These are phyloP conservation scores for Pterocles gutturalis DNA, from an alignment of 2,113 vertebrate species.

Conservation along the genomic window DNA sequence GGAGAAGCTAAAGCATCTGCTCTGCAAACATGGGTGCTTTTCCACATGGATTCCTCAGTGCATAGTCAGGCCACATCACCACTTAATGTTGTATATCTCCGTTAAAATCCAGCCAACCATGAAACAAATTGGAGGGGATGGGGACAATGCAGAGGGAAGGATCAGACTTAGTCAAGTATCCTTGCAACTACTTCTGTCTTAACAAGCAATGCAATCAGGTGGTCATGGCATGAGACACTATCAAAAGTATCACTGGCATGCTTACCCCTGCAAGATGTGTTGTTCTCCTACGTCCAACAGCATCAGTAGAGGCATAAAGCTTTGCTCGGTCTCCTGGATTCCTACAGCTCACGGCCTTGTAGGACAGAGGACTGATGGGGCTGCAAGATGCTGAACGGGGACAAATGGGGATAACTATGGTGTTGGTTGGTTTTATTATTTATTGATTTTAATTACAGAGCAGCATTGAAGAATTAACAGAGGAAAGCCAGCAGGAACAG, in stretches of 20 bases:
- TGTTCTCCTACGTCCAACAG: slow-evolving; percentile 79
- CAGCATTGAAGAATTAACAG: slow-evolving; percentile 74
- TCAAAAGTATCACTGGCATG: background rate
- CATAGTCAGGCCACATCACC: background rate
- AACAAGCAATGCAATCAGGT: background rate
- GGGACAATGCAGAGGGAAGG: background rate
- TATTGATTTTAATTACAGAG: slow-evolving; percentile 65
- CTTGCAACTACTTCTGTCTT: background rate
- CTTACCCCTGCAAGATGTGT: slow-evolving; percentile 74
- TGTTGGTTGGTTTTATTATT: slow-evolving; percentile 69
- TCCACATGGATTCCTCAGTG: background rate
- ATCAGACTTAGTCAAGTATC: background rate
- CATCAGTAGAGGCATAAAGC: slow-evolving; percentile 79
- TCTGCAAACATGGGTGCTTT: background rate
- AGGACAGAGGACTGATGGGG: slow-evolving; percentile 89
- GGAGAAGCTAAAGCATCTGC: background rate
- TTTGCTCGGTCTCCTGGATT: slow-evolving; percentile 85
- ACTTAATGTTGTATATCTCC: rapidly evolving
- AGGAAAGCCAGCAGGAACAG: slow-evolving; percentile 75
- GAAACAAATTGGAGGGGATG: background rate
- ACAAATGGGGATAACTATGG: slow-evolving; percentile 96
- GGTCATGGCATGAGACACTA: background rate
- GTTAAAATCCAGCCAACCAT: background rate
- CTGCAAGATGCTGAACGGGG: slow-evolving; percentile 99
- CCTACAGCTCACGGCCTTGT: slow-evolving; percentile 88